phyloP scores from a whole-genome alignment of 2,113 vertebrate species.

The Vulpes lagopus region DNA sequence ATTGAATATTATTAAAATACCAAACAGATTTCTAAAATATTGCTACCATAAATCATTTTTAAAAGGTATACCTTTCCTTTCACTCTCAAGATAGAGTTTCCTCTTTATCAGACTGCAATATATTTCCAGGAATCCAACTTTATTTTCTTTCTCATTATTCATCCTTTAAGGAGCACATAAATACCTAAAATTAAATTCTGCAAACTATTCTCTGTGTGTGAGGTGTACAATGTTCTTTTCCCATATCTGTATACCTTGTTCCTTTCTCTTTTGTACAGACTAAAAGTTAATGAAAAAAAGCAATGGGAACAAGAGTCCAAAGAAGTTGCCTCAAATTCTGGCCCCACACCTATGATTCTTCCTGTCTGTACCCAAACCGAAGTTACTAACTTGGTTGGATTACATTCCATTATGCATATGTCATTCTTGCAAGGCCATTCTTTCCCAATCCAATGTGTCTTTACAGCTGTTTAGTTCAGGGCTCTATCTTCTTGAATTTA shows the following conservation, averaged over 20 bases:
- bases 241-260: background rate
- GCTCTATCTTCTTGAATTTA: background rate
- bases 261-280: background rate
- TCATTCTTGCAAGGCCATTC: background rate
- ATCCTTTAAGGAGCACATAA: slow-evolving; percentile 58
- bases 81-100: slow-evolving; percentile 53
- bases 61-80: slow-evolving; percentile 68
- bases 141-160: slow-evolving; percentile 78
- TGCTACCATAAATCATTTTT: slow-evolving; percentile 79
- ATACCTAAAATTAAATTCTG: slow-evolving; percentile 67
- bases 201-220: background rate
- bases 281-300: slow-evolving; percentile 14
- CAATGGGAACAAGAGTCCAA: background rate
- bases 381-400: background rate
- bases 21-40: slow-evolving; percentile 77
- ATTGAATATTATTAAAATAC: slow-evolving; percentile 76
- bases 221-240: background rate
- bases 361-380: background rate
- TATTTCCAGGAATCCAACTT: slow-evolving; percentile 65
- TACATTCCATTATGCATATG: background rate
- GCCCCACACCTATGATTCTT: background rate
- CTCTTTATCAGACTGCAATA: slow-evolving; percentile 67
- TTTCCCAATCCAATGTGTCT: background rate
- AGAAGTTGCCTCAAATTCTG: background rate
- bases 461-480: background rate